Evolutionary conservation across 2,113 vertebrate species (phyloP).

Genomic region (Phyllostomus discolor): DNA sequence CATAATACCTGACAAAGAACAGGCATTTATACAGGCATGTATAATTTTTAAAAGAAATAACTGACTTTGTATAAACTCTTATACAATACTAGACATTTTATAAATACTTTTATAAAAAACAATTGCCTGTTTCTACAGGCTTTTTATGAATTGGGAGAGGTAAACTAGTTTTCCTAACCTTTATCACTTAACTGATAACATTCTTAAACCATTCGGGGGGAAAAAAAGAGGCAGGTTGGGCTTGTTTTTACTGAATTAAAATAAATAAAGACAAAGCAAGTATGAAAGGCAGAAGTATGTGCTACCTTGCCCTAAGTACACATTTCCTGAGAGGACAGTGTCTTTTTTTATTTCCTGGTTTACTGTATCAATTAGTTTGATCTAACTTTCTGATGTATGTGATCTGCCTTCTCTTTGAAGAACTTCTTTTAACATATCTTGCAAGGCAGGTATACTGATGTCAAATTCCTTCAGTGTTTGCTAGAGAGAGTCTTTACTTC

Average conservation of each 20-base stretch:
- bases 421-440: not conserved
- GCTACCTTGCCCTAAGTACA: not conserved
- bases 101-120: slow-evolving; percentile 27
- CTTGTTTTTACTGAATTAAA: slow-evolving; percentile 54
- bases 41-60: slow-evolving; percentile 1
- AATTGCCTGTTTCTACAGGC: slow-evolving; percentile 36
- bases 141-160: slow-evolving; percentile 47
- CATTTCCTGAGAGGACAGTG: not conserved
- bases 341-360: slow-evolving; percentile 10
- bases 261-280: slow-evolving; percentile 46
- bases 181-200: slow-evolving; percentile 63
- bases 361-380: slow-evolving; percentile 14
- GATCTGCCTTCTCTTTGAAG: not conserved
- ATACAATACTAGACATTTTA: slow-evolving; percentile 22
- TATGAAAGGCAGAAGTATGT: slow-evolving; percentile 17
- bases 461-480: not conserved
- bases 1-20: not conserved
- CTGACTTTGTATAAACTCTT: not conserved
- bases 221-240: not conserved
- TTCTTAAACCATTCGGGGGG: not conserved
- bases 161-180: slow-evolving; percentile 52
- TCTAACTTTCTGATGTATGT: not conserved
- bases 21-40: not conserved
- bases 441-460: not conserved
- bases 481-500: not conserved